Evolutionary conservation across 2,113 vertebrate genomes (phyloP).

Genomic region (Brienomyrus longianalis): DNA sequence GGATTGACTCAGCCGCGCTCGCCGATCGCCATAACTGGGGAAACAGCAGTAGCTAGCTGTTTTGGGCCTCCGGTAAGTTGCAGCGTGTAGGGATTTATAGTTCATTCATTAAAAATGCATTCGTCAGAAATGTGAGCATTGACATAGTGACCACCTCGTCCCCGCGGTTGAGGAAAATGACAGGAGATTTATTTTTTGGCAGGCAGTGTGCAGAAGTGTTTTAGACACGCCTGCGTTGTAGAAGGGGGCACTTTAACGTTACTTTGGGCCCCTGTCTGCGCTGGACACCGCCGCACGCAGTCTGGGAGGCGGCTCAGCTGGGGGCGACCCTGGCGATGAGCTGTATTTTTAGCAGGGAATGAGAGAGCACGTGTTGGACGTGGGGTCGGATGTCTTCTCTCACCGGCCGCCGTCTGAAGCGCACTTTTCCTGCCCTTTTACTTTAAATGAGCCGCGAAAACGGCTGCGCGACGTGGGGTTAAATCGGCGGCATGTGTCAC

Average conservation of each 20-base stretch:
- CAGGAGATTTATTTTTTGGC: constrained; percentile 15
- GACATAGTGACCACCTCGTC: constrained; percentile 2
- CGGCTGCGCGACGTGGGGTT: background rate
- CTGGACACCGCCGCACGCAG: background rate
- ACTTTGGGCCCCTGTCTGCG: constrained; percentile 14
- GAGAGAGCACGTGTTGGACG: constrained; percentile 23
- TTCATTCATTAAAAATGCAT: background rate
- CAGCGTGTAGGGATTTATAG: background rate
- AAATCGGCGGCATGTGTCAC: background rate
- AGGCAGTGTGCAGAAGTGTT: constrained; percentile 28
- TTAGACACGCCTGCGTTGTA: constrained; percentile 58
- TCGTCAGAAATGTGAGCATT: constrained; percentile 31
- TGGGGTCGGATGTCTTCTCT: background rate
- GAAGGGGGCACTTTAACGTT: constrained; percentile 17
- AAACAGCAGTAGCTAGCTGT: constrained; percentile 51
- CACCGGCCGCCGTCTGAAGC: background rate
- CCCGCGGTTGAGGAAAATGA: background rate
- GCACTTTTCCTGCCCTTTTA: background rate
- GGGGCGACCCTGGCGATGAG: background rate
- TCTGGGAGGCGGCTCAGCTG: background rate
- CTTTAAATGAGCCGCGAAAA: constrained; percentile 2
- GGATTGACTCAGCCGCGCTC: constrained; percentile 45
- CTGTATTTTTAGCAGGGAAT: constrained; percentile 57
- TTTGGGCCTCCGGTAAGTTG: constrained; percentile 57
- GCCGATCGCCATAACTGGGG: constrained; percentile 51